A percentile compares a stretch with the other conserved stretches of the same genome.
phyloP scores from a whole-genome alignment of 2,113 vertebrate species.

The Mesitornis unicolor region DNA sequence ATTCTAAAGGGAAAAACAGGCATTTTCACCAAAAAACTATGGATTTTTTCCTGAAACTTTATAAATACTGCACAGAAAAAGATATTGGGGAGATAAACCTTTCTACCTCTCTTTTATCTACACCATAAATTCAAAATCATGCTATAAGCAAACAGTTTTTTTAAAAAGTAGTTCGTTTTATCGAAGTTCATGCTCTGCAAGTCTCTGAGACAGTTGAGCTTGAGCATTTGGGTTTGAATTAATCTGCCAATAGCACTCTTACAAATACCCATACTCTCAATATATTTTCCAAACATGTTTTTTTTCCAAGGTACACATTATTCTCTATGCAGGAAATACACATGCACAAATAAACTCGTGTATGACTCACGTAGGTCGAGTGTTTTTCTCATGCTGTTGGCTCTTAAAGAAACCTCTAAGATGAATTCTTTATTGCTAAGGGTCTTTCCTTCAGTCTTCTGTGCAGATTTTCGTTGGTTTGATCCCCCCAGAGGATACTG shows the following conservation, averaged over 20 bases:
- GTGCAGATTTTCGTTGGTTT: not conserved
- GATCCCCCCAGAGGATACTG: not conserved
- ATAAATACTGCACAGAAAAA: slow-evolving; percentile 38
- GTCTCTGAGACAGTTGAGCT: not conserved
- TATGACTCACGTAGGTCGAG: slow-evolving; percentile 43
- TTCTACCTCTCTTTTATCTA: slow-evolving; percentile 55
- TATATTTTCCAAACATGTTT: slow-evolving; percentile 8
- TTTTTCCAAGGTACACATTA: slow-evolving; percentile 55
- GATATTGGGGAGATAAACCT: slow-evolving; percentile 29
- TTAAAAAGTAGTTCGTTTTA: not conserved
- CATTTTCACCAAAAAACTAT: not conserved
- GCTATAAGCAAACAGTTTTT: not conserved
- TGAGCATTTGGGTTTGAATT: slow-evolving; percentile 3
- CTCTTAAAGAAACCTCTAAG: slow-evolving; percentile 9
- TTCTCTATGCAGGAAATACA: slow-evolving; percentile 57
- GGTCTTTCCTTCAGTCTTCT: not conserved
- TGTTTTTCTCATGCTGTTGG: not conserved
- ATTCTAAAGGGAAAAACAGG: not conserved
- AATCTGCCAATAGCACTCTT: not conserved
- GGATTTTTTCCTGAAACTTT: not conserved
- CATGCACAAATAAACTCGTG: slow-evolving; percentile 42
- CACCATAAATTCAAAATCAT: not conserved
- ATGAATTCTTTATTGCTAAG: not conserved
- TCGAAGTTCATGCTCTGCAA: not conserved
- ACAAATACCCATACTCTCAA: not conserved